A percentile compares a stretch with the other conserved stretches of the same genome.
phyloP scores from a whole-genome alignment of 2,113 vertebrate genomes.

The Ariopsis seemanni region DNA sequence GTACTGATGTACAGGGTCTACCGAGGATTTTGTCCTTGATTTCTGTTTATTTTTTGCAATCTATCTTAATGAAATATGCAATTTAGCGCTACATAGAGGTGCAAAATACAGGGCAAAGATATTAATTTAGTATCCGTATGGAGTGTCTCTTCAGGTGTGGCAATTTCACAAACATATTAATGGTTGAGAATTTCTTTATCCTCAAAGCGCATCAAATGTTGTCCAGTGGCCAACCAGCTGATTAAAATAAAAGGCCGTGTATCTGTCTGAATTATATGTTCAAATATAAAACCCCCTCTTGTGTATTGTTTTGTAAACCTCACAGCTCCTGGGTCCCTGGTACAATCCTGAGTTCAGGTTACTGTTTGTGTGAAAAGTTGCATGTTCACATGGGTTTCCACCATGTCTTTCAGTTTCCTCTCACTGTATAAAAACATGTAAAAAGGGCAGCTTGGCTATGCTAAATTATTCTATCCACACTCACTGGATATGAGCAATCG shows the following conservation, averaged over 20 bases:
- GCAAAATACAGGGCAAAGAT: background rate
- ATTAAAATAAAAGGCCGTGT: background rate
- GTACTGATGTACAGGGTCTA: background rate
- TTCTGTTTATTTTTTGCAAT: background rate
- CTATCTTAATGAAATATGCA: background rate
- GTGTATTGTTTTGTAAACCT: background rate
- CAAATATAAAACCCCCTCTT: background rate
- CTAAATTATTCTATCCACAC: no score
- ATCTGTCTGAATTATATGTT: background rate
- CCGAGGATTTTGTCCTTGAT: background rate
- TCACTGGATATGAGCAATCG: no score
- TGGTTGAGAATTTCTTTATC: background rate
- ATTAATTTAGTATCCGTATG: background rate
- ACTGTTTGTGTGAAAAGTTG: background rate
- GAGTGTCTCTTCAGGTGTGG: background rate
- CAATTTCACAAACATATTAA: background rate
- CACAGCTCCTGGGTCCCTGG: background rate
- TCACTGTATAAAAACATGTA: background rate
- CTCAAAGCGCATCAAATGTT: background rate
- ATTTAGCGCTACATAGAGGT: background rate
- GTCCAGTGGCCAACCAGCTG: background rate
- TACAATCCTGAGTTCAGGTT: background rate
- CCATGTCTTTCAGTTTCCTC: no score
- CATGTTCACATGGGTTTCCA: no score
- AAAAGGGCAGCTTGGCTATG: background rate